A percentile compares a stretch with the other conserved stretches of the same genome.
These are phyloP conservation scores for Potorous gilbertii DNA, from an alignment of 2,797 vertebrate genomes.

Conservation along the genomic window DNA sequence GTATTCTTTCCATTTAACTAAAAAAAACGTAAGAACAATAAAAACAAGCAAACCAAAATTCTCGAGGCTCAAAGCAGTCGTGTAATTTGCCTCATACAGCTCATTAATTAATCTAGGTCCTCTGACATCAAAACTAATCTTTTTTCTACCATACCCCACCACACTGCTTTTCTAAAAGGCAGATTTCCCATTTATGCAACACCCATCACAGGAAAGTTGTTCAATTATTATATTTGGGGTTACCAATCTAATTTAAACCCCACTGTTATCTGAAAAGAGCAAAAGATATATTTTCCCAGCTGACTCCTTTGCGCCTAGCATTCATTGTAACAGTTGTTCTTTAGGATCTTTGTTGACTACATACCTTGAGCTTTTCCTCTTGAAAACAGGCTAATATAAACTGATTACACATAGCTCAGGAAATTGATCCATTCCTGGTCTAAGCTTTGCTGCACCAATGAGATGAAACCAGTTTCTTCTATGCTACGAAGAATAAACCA, in stretches of 20 bases:
- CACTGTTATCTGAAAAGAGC: not conserved
- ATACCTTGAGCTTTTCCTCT: not conserved
- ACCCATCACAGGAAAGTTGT: not conserved
- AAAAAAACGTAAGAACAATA: not conserved
- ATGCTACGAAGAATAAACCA: constrained; percentile 78
- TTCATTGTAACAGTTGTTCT: not conserved
- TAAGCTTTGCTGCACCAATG: constrained; percentile 89
- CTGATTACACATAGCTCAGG: not conserved
- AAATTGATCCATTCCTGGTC: constrained; percentile 86
- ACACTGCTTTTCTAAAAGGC: not conserved
- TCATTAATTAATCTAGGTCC: not conserved
- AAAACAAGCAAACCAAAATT: not conserved
- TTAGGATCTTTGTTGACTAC: not conserved
- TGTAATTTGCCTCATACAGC: not conserved
- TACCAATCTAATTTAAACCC: not conserved
- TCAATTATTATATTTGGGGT: not conserved
- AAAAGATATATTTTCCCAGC: not conserved
- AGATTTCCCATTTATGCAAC: not conserved
- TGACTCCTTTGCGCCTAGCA: not conserved
- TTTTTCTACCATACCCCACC: not conserved
- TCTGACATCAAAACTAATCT: not conserved
- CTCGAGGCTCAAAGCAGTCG: not conserved
- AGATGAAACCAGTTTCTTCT: constrained; percentile 87
- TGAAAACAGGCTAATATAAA: not conserved
- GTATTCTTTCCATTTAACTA: not conserved